Conservation (phyloP, 2,113 vertebrate species). For the Aythya baeri region DNA sequence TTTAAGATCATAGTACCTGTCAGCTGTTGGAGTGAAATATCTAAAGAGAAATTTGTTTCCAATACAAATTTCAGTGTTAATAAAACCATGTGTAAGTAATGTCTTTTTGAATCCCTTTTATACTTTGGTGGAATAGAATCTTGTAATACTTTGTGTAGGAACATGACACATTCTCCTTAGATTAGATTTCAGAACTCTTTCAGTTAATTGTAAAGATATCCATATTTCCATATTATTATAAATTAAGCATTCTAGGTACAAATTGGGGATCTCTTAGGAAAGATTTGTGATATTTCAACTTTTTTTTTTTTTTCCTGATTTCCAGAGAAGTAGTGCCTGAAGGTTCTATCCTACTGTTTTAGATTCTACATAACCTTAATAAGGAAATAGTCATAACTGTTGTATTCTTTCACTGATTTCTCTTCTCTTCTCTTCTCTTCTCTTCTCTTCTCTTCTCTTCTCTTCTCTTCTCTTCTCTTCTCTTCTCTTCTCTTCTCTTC, state of each 20-base stretch:
- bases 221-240: background rate
- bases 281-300: background rate
- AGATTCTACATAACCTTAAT: background rate
- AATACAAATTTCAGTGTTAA: background rate
- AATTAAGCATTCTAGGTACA: background rate
- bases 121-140: background rate
- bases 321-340: background rate
- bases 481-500: background rate
- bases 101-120: background rate
- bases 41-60: background rate
- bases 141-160: background rate
- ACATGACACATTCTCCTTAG: rapidly evolving
- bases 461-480: no score
- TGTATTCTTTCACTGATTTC: background rate
- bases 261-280: background rate
- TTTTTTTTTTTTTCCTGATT: background rate
- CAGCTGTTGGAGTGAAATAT: background rate
- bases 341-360: background rate
- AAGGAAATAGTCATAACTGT: background rate
- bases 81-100: rapidly evolving
- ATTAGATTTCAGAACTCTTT: background rate
- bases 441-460: no score
- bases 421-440: no score
- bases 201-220: background rate
- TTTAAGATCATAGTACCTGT: background rate